phyloP scores from a whole-genome alignment of 2,113 vertebrate genomes.

The Hylia prasina region DNA sequence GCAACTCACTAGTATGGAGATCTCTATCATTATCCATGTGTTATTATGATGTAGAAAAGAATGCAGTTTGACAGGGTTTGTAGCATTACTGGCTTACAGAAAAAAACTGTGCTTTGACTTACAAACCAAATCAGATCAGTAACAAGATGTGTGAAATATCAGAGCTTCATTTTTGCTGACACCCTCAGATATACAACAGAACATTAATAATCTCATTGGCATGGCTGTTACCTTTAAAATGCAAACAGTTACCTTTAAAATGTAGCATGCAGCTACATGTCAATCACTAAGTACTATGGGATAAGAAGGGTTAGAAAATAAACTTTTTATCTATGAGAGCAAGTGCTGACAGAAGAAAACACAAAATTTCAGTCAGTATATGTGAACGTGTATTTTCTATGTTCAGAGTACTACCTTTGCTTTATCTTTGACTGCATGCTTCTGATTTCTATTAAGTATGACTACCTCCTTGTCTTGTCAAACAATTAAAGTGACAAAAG shows the following conservation, averaged over 20 bases:
- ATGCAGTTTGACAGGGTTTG: neutral
- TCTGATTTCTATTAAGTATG: slow-evolving; percentile 46
- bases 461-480: slow-evolving; percentile 55
- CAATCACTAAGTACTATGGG: neutral
- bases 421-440: slow-evolving; percentile 1
- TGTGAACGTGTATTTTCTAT: neutral
- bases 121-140: neutral
- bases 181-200: neutral
- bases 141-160: neutral
- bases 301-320: neutral
- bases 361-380: neutral
- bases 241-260: neutral
- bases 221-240: neutral
- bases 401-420: neutral
- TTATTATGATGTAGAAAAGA: neutral
- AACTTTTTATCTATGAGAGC: neutral
- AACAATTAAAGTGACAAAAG: slow-evolving; percentile 52
- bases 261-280: neutral
- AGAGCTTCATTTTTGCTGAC: neutral
- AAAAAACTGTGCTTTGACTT: neutral
- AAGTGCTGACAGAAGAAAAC: neutral
- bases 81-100: neutral
- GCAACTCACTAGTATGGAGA: neutral
- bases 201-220: neutral
- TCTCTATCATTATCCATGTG: neutral